A percentile compares a stretch with the other conserved stretches of the same genome.
Conservation (phyloP, 2,888 invertebrate species). For the Lordiphosa andalusiaca region DNA sequence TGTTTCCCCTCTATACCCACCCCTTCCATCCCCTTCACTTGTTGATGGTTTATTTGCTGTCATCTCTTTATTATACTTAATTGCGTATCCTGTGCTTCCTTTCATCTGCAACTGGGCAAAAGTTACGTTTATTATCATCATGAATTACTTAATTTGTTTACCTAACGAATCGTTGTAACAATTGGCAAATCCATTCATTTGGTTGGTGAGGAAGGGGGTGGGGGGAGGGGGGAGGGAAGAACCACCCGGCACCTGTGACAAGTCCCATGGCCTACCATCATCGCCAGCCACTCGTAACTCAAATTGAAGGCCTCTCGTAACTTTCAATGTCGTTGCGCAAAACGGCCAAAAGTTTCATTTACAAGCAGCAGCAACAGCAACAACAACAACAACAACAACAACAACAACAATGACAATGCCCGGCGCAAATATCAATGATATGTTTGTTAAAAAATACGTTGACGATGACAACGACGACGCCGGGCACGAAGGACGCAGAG, state of each 20-base stretch:
- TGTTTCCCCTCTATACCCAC: no score
- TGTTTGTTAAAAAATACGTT: conserved; percentile 70
- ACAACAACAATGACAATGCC: conserved; percentile 42
- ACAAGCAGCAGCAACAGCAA: conserved; percentile 33
- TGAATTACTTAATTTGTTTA: conserved; percentile 67
- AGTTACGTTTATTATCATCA: conserved; percentile 37
- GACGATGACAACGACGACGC: conserved; percentile 37
- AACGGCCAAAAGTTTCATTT: conserved; percentile 60
- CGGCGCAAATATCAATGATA: conserved; percentile 69
- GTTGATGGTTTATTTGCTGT: no score
- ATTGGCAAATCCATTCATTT: conserved; percentile 41
- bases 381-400: conserved; percentile 36
- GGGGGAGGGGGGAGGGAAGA: no score
- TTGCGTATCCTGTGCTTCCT: neutral
- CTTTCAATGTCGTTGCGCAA: conserved; percentile 59
- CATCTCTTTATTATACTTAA: no score
- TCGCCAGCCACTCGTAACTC: conserved; percentile 13
- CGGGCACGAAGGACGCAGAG: conserved; percentile 14
- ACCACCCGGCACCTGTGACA: conserved; percentile 27
- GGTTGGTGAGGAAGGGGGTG: no score
- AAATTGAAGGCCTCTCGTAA: conserved; percentile 48
- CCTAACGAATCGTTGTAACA: conserved; percentile 40
- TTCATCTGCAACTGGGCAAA: conserved; percentile 5
- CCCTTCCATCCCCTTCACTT: no score
- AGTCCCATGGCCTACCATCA: conserved; percentile 4